A percentile compares a stretch with the other conserved stretches of the same genome.
Evolutionary conservation across 1,140 invertebrate genomes (phyloP).

Genomic region (Alviniconcha marisindica): DNA sequence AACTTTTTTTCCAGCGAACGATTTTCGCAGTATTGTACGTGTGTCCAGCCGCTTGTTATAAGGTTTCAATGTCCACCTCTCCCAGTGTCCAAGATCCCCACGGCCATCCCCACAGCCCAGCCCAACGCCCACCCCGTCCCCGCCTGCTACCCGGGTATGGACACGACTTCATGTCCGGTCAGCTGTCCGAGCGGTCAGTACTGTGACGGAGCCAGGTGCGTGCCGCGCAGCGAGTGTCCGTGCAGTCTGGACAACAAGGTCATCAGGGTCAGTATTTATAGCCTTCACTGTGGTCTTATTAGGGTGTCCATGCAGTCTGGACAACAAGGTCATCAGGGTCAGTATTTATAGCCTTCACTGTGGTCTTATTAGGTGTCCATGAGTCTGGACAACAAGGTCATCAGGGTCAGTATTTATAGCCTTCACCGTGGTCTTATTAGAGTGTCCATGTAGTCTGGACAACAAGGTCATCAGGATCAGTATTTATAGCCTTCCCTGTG

Average conservation of each 20-base stretch:
- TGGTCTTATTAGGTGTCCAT: no score
- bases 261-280: constrained; percentile 78
- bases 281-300: no score
- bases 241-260: constrained; percentile 82
- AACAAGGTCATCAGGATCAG: no score
- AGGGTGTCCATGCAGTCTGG: constrained; percentile 86
- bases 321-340: constrained; percentile 78
- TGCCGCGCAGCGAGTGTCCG: constrained; percentile 83
- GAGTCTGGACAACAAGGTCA: constrained; percentile 80
- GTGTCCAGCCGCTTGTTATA: no score
- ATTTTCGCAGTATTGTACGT: no score
- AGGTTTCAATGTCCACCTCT: no score
- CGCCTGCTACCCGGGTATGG: constrained; percentile 71
- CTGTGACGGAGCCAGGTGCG: constrained; percentile 86
- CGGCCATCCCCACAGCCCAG: constrained; percentile 24
- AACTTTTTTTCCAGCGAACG: no score
- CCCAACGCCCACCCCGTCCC: background rate
- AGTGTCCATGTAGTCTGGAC: no score
- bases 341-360: no score
- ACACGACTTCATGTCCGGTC: constrained; percentile 58
- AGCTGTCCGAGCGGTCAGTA: constrained; percentile 74
- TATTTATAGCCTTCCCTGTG: no score
- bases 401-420: constrained; percentile 79
- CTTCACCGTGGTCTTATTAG: no score
- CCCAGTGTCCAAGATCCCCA: constrained; percentile 9